phyloP scores from a whole-genome alignment of 1,140 invertebrate species.

The Dryas iulia region DNA sequence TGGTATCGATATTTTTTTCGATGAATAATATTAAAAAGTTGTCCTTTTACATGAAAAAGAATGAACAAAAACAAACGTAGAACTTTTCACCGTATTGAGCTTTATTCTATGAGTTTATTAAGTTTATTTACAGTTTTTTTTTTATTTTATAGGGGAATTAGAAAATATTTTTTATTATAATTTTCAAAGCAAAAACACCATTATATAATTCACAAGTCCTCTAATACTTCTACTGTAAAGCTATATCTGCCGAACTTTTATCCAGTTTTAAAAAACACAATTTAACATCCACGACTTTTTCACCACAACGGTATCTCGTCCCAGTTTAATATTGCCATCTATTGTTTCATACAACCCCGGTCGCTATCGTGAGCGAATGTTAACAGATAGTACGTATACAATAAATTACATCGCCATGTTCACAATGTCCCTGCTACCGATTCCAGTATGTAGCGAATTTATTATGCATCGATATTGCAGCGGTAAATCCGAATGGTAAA shows the following conservation, averaged over 20 bases:
- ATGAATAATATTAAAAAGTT: too few relatives aligned
- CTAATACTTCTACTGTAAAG: neutral
- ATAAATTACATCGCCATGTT: conserved; percentile 61
- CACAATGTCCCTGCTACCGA: conserved; percentile 55
- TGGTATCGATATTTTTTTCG: too few relatives aligned
- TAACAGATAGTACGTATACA: conserved; percentile 49
- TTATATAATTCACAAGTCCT: too few relatives aligned
- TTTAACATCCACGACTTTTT: conserved; percentile 28
- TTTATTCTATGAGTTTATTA: too few relatives aligned
- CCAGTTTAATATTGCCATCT: conserved; percentile 40
- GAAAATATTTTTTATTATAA: too few relatives aligned
- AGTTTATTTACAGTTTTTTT: too few relatives aligned
- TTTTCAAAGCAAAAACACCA: too few relatives aligned
- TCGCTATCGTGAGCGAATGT: conserved; percentile 44
- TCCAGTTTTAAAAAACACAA: neutral
- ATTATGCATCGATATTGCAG: conserved; percentile 48
- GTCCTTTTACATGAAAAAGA: too few relatives aligned
- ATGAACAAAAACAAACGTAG: too few relatives aligned
- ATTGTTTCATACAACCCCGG: conserved; percentile 49
- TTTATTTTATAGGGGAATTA: too few relatives aligned
- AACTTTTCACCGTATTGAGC: too few relatives aligned
- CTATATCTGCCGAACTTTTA: neutral
- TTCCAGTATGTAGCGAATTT: conserved; percentile 56
- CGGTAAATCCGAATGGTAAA: conserved; percentile 42
- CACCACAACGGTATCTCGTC: conserved; percentile 50